These are phyloP conservation scores for Hemistola chrysoprasaria DNA, from an alignment of 2,888 invertebrate genomes.

Conservation along the genomic window DNA sequence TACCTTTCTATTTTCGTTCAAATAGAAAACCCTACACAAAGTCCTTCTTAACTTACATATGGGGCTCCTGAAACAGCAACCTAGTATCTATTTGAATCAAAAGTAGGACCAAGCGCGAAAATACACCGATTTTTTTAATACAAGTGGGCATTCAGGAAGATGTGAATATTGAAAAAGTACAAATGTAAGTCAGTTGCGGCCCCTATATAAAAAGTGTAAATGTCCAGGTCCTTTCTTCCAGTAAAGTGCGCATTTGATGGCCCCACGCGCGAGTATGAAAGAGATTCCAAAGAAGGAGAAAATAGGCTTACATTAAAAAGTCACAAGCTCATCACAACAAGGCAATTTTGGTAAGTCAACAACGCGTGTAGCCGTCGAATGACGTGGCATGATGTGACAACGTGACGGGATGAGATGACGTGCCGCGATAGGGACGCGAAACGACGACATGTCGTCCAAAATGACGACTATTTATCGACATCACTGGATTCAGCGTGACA, in stretches of 20 bases:
- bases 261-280: conserved; percentile 30
- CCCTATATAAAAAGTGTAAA: conserved; percentile 1
- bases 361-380: conserved; percentile 52
- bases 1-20: conserved; percentile 14
- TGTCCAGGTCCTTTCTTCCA: background rate
- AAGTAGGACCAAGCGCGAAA: background rate
- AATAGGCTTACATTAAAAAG: conserved; percentile 46
- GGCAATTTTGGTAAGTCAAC: conserved; percentile 63
- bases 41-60: conserved; percentile 11
- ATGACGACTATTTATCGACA: conserved; percentile 57
- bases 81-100: too few relatives aligned
- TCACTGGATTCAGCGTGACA: conserved; percentile 42
- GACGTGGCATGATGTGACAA: conserved; percentile 55
- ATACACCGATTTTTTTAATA: too few relatives aligned
- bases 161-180: background rate
- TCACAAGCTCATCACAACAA: conserved; percentile 53
- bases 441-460: conserved; percentile 20
- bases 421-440: too few relatives aligned
- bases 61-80: conserved; percentile 13
- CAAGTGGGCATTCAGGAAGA: too few relatives aligned
- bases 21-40: conserved; percentile 18
- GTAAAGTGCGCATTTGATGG: conserved; percentile 15
- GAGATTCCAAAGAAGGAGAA: conserved; percentile 41
- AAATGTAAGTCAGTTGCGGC: background rate
- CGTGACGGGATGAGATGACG: conserved; percentile 8